These are phyloP conservation scores for Caranx melampygus DNA, from an alignment of 2,113 vertebrate species.

Conservation along the genomic window DNA sequence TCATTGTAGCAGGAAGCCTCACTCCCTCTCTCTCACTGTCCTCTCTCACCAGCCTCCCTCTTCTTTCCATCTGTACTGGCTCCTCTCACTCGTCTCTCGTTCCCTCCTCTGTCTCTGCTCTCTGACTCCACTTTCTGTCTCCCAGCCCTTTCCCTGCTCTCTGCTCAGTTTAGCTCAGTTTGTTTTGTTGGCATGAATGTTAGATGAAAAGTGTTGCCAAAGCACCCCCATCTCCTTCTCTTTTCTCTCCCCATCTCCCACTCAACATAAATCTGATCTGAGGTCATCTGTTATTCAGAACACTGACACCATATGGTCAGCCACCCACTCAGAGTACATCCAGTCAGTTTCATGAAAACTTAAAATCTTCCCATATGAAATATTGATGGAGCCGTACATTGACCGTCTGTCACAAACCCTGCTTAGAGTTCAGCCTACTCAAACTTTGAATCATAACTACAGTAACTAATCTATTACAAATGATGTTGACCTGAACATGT, in stretches of 20 bases:
- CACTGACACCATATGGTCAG: slow-evolving; percentile 78
- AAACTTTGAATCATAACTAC: slow-evolving; percentile 51
- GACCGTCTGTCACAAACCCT: slow-evolving; percentile 60
- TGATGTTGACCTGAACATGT: slow-evolving; percentile 7
- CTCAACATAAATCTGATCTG: slow-evolving; percentile 77
- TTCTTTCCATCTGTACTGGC: background rate
- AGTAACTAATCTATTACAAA: slow-evolving; percentile 16
- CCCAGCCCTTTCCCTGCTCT: slow-evolving; percentile 12
- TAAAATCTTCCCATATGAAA: slow-evolving; percentile 77
- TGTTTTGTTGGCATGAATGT: slow-evolving; percentile 70
- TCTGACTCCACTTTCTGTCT: background rate
- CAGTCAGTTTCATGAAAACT: slow-evolving; percentile 75
- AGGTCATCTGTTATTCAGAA: slow-evolving; percentile 79
- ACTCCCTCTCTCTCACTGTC: slow-evolving; percentile 18
- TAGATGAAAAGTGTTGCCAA: slow-evolving; percentile 71
- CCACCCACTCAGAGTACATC: slow-evolving; percentile 72
- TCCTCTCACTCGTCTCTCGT: slow-evolving; percentile 9
- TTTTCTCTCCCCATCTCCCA: slow-evolving; percentile 54
- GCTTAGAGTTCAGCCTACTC: slow-evolving; percentile 42
- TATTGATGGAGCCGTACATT: slow-evolving; percentile 65
- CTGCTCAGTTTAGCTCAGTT: slow-evolving; percentile 47
- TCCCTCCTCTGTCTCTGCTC: slow-evolving; percentile 12
- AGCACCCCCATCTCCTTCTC: slow-evolving; percentile 54
- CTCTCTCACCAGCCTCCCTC: slow-evolving; percentile 1
- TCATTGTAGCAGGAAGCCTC: background rate